phyloP scores from a whole-genome alignment of 2,797 vertebrate species.

The Sylvilagus floridanus region DNA sequence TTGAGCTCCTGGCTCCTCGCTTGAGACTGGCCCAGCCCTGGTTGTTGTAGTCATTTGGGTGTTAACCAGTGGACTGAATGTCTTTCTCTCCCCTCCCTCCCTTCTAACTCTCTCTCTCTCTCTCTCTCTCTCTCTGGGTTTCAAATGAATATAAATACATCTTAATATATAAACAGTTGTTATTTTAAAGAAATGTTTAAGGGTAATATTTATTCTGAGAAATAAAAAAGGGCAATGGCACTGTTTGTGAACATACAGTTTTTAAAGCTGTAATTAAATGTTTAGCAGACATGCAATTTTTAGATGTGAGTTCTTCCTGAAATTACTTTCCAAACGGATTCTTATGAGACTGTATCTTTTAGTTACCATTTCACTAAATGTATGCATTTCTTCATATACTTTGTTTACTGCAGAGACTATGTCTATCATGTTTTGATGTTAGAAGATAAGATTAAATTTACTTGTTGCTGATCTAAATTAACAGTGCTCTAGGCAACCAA shows the following conservation, averaged over 20 bases:
- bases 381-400: not conserved
- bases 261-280: not conserved
- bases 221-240: not conserved
- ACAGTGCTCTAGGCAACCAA: not conserved
- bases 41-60: too few species aligned
- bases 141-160: too few species aligned
- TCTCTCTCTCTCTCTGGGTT: too few species aligned
- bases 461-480: not conserved
- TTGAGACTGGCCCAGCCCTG: too few species aligned
- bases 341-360: not conserved
- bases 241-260: not conserved
- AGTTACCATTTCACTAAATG: not conserved
- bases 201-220: not conserved
- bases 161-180: not conserved
- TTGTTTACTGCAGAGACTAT: too few species aligned
- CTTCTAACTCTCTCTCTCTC: too few species aligned
- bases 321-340: not conserved
- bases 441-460: not conserved
- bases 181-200: not conserved
- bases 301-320: not conserved
- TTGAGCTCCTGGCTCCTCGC: too few species aligned
- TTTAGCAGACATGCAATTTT: not conserved
- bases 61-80: too few species aligned
- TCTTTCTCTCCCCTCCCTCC: too few species aligned
- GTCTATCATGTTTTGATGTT: too few species aligned